Percentiles rank a stretch among this genome's conserved stretches.
Evolutionary conservation across 1,140 invertebrate species (phyloP).

Genomic region (Drosophila suzukii): DNA sequence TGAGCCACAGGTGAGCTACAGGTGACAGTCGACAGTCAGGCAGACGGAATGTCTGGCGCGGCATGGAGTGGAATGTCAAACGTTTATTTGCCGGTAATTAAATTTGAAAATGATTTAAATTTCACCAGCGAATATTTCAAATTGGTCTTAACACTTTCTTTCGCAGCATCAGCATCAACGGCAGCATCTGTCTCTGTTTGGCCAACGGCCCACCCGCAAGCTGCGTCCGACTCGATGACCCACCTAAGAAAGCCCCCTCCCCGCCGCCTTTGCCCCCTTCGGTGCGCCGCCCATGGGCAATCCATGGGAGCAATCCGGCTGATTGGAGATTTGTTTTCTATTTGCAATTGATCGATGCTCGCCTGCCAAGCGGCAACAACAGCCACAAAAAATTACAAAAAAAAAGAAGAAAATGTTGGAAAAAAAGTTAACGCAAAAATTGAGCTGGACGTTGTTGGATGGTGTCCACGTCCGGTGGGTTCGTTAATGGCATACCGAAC

Average conservation of each 20-base stretch:
- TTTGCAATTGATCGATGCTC: constrained; percentile 72
- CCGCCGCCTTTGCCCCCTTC: too few species aligned
- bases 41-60: constrained; percentile 50
- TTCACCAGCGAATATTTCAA: constrained; percentile 72
- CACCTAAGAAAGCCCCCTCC: constrained; percentile 5
- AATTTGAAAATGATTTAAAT: constrained; percentile 81
- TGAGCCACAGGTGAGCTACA: constrained; percentile 30
- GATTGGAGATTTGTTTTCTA: constrained; percentile 77
- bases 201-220: constrained; percentile 61
- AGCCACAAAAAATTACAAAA: constrained; percentile 27
- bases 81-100: constrained; percentile 80
- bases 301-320: constrained; percentile 54
- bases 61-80: constrained; percentile 65
- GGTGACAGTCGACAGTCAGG: constrained; percentile 56
- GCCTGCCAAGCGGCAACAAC: constrained; percentile 18
- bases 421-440: constrained; percentile 21
- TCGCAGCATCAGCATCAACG: background rate
- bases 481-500: constrained; percentile 40
- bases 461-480: constrained; percentile 16
- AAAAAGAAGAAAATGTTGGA: background rate
- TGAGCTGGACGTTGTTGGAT: constrained; percentile 22
- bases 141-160: constrained; percentile 75
- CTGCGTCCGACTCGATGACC: constrained; percentile 22
- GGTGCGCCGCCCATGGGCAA: background rate
- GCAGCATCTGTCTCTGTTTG: constrained; percentile 2